These are phyloP conservation scores for Drosophila histrio DNA, from an alignment of 2,888 invertebrate species.

Conservation along the genomic window DNA sequence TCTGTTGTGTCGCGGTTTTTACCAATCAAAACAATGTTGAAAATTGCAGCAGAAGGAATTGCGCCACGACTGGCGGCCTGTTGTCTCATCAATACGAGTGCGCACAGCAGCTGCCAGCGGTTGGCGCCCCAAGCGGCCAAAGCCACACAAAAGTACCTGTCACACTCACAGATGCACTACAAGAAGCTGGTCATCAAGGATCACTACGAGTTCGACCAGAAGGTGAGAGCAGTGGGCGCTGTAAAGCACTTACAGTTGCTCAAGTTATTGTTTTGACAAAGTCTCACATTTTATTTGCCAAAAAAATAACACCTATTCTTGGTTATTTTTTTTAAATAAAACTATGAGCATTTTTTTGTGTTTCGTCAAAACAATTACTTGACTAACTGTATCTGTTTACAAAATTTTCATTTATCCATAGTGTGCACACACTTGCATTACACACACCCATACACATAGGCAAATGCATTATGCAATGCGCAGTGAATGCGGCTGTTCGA, in stretches of 20 bases:
- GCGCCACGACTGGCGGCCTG: constrained; percentile 70
- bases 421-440: neutral
- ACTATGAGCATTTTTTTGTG: too few species aligned
- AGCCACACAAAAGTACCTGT: constrained; percentile 74
- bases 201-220: constrained; percentile 91
- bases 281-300: neutral
- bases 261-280: neutral
- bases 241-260: neutral
- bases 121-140: constrained; percentile 63
- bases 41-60: constrained; percentile 77
- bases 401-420: neutral
- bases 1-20: neutral
- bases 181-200: constrained; percentile 87
- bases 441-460: neutral
- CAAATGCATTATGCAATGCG: constrained; percentile 55
- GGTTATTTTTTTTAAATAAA: too few species aligned
- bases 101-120: constrained; percentile 70
- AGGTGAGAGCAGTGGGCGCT: constrained; percentile 85
- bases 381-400: neutral
- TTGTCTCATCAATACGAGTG: constrained; percentile 57
- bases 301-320: neutral
- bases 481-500: constrained; percentile 21
- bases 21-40: constrained; percentile 61
- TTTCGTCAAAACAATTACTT: neutral
- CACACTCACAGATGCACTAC: constrained; percentile 71